Conservation (phyloP, 2,113 vertebrate genomes). For the Actenoides hombroni region DNA sequence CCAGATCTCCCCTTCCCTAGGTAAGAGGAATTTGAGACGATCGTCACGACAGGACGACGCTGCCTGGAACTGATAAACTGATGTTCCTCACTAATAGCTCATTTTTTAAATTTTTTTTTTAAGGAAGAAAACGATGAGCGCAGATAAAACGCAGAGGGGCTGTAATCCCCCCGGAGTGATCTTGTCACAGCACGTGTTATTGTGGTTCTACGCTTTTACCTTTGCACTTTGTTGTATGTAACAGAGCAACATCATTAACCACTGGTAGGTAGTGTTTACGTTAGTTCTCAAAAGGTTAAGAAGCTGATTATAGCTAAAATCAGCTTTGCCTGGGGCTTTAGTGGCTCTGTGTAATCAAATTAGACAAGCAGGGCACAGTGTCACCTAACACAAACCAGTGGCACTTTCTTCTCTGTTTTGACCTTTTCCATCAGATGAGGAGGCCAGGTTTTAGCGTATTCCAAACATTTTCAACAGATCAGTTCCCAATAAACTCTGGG, state of each 20-base stretch:
- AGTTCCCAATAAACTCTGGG: conserved; percentile 48
- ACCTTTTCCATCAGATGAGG: conserved; percentile 68
- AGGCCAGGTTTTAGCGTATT: conserved; percentile 66
- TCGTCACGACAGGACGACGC: neutral
- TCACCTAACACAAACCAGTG: conserved; percentile 81
- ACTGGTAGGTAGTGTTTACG: conserved; percentile 79
- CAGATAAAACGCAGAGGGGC: conserved; percentile 5
- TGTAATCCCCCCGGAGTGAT: conserved; percentile 61
- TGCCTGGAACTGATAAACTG: neutral
- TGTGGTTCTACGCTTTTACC: conserved; percentile 65
- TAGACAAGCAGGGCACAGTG: conserved; percentile 82
- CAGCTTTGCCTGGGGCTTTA: conserved; percentile 80
- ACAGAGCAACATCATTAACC: conserved; percentile 75
- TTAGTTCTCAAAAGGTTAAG: conserved; percentile 86
- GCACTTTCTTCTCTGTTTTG: conserved; percentile 73
- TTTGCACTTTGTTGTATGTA: conserved; percentile 71
- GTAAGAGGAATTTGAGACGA: neutral
- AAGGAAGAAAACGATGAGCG: neutral
- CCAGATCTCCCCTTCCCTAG: neutral
- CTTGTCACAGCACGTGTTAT: conserved; percentile 69
- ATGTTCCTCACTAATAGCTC: neutral
- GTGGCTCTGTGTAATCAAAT: conserved; percentile 82
- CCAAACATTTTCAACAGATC: conserved; percentile 67
- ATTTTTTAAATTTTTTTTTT: neutral
- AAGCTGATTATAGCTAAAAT: conserved; percentile 85